Conservation (phyloP, 2,888 invertebrate genomes). For the Cybosia mesomella region DNA sequence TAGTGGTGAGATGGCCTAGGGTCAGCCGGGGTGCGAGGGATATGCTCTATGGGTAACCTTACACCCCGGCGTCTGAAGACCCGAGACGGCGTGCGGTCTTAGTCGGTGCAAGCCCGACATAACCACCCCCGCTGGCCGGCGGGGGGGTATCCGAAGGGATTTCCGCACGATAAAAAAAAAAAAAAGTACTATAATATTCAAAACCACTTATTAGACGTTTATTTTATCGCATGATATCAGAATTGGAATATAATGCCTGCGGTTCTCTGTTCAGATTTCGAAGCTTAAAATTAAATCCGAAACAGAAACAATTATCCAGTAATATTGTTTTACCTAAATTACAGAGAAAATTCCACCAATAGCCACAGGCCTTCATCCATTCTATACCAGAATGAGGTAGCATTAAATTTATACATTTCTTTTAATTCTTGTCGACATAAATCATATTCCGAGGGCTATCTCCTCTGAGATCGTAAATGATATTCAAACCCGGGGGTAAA, state of each 20-base stretch:
- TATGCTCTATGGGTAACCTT: too few relatives aligned
- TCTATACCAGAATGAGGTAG: neutral
- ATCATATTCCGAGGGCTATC: constrained; percentile 15
- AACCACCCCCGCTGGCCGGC: too few relatives aligned
- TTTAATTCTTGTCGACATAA: constrained; percentile 16
- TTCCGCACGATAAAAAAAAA: too few relatives aligned
- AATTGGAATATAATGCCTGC: neutral
- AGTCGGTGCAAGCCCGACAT: too few relatives aligned
- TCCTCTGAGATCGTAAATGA: constrained; percentile 15
- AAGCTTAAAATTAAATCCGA: neutral
- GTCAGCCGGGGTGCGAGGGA: too few relatives aligned
- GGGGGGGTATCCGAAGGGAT: too few relatives aligned
- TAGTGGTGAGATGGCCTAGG: too few relatives aligned
- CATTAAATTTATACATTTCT: neutral
- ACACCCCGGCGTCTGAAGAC: too few relatives aligned
- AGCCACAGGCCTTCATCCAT: constrained; percentile 6
- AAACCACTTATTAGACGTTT: neutral
- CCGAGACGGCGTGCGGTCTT: too few relatives aligned
- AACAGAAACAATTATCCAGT: neutral
- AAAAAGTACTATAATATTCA: neutral
- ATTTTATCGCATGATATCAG: neutral
- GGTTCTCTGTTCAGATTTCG: neutral
- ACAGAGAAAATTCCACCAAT: neutral
- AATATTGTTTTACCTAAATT: neutral
- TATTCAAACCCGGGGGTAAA: constrained; percentile 12